Evolutionary conservation across 2,797 vertebrate species (phyloP).

Genomic region (Graptemys geographica): DNA sequence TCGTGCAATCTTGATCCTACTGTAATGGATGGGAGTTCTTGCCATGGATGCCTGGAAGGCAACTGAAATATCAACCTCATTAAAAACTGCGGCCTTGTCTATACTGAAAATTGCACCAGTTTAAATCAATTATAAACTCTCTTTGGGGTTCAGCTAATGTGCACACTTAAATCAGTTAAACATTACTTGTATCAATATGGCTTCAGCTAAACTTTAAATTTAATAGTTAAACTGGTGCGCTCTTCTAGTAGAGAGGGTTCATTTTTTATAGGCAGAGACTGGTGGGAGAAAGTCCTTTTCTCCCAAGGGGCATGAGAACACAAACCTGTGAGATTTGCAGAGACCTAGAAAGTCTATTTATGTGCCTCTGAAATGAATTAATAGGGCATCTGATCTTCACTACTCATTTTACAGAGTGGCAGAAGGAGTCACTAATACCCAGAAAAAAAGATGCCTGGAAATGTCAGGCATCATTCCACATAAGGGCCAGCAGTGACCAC

Average conservation of each 20-base stretch:
- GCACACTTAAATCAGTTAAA: neutral
- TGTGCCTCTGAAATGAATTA: neutral
- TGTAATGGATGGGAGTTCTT: neutral
- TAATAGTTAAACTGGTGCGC: neutral
- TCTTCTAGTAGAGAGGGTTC: neutral
- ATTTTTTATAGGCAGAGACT: neutral
- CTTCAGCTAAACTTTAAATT: neutral
- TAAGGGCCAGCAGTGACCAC: neutral
- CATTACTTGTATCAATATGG: neutral
- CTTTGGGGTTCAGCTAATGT: neutral
- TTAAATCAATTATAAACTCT: neutral
- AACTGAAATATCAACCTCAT: neutral
- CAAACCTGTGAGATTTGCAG: neutral
- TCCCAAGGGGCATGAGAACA: neutral
- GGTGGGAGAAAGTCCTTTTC: neutral
- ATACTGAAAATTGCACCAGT: neutral
- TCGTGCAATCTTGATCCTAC: neutral
- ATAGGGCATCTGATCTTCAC: neutral
- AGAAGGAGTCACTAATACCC: neutral
- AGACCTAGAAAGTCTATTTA: constrained; percentile 14
- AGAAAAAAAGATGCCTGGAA: neutral
- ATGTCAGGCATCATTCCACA: neutral
- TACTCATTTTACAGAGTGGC: neutral
- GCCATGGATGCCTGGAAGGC: neutral
- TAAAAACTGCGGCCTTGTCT: neutral